Base-by-base conservation (phyloP, 2,113 vertebrate species). In the Ciconia boyciana region DNA sequence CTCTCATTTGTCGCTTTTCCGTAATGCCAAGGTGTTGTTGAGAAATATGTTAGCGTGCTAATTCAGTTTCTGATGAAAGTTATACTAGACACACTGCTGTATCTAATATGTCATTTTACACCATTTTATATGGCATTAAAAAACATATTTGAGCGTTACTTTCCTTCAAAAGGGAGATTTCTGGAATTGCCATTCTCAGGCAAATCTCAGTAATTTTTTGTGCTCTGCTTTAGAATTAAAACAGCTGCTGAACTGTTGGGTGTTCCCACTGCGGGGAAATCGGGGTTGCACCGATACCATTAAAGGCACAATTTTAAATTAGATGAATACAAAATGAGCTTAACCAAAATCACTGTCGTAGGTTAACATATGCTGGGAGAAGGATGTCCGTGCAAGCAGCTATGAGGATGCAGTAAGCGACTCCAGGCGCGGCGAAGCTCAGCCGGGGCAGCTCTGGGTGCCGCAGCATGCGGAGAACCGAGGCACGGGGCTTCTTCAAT, bases 291-390 rank as follows among this genome's bases (percentile, higher is more conserved):
- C 36, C 48, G 25, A 13, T 36, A 16, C 51, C 61, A 25, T 12
- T 22, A 46, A 70, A 69, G 25, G 55, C 32, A 28, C 39, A 32
- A 25, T 12, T 69, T 41, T 10, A 39, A 54, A 75, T 46, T 3
- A 29, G 61, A 44, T 52, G 16, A 57, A 44, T 7, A 58, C 46
- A 74, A 78, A 24, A 22, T n/a, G 49, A 69, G 34, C 22, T 28
- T 43, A 24, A 72, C 20, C 64, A 6, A 58, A 26, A 21, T 32
- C 28, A 15, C 25, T 18, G 1, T 21, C 7, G 10, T 13, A 13
- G 39, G 34, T 12, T 29, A 21, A 6, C 54, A 13, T 31, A 4
- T 2, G 2, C 0, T 6, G 34, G 43, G 52, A 34, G 57, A 18
- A 36, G 66, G 55, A 31, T 32, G 51, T 9, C 26, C 2, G 3